Percentiles rank a stretch among this genome's conserved stretches.
These are phyloP conservation scores for Raphicerus campestris DNA, from an alignment of 2,113 vertebrate species.

Conservation along the genomic window DNA sequence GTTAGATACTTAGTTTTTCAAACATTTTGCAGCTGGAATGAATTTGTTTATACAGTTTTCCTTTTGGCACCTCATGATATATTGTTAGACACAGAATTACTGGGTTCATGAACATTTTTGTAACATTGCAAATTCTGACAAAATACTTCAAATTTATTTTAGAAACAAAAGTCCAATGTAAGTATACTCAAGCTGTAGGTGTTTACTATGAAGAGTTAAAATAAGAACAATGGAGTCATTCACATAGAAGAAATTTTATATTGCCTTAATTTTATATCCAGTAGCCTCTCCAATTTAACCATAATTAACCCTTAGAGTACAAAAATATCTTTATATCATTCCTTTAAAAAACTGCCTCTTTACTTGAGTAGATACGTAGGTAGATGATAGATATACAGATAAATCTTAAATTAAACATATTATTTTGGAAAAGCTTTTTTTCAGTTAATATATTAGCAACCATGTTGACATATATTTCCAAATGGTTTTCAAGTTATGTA, in stretches of 20 bases:
- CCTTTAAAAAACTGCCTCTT: background rate
- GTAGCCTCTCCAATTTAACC: background rate
- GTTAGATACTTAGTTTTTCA: background rate
- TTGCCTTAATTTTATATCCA: background rate
- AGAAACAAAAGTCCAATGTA: background rate
- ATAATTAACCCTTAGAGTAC: background rate
- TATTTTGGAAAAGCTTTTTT: background rate
- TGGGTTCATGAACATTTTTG: background rate
- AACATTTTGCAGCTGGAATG: background rate
- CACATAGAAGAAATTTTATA: background rate
- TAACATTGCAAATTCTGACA: background rate
- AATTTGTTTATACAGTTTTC: background rate
- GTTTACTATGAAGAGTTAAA: background rate
- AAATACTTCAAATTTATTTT: background rate
- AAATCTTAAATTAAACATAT: background rate
- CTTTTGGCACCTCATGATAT: background rate
- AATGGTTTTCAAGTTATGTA: background rate
- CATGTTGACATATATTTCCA: background rate
- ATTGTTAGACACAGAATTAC: background rate
- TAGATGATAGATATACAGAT: background rate
- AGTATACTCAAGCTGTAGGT: background rate
- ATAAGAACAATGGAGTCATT: background rate
- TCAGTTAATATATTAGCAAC: background rate
- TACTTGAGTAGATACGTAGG: background rate
- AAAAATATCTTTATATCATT: background rate